Conservation (phyloP, 2,113 vertebrate species). For the Dasypus novemcinctus region DNA sequence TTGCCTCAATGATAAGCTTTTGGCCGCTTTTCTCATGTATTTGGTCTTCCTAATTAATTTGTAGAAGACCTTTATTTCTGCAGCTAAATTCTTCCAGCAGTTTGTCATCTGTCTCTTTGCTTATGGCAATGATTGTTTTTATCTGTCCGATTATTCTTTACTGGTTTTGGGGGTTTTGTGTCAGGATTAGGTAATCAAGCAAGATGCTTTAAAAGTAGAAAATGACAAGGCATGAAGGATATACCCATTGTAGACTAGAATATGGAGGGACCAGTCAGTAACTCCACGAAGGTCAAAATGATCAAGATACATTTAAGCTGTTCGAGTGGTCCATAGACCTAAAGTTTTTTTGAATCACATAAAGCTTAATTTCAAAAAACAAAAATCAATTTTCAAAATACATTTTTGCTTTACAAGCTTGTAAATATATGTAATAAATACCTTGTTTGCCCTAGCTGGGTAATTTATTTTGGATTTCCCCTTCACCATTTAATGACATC, state of each 20-base stretch:
- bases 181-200: background rate
- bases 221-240: background rate
- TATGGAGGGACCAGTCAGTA: background rate
- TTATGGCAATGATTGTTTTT: background rate
- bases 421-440: too few relatives aligned
- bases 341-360: background rate
- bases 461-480: too few relatives aligned
- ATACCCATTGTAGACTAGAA: background rate
- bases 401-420: too few relatives aligned
- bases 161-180: constrained; percentile 28
- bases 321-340: background rate
- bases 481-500: too few relatives aligned
- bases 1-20: background rate
- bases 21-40: background rate
- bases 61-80: background rate
- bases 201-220: background rate
- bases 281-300: background rate
- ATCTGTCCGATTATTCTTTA: background rate
- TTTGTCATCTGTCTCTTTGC: background rate
- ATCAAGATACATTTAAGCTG: background rate
- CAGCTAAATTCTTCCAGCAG: background rate
- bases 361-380: too few relatives aligned
- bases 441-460: too few relatives aligned
- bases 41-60: background rate
- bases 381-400: too few relatives aligned